A percentile compares a stretch with the other conserved stretches of the same genome.
phyloP scores from a whole-genome alignment of 2,888 invertebrate species.

The Vandiemenella viatica region DNA sequence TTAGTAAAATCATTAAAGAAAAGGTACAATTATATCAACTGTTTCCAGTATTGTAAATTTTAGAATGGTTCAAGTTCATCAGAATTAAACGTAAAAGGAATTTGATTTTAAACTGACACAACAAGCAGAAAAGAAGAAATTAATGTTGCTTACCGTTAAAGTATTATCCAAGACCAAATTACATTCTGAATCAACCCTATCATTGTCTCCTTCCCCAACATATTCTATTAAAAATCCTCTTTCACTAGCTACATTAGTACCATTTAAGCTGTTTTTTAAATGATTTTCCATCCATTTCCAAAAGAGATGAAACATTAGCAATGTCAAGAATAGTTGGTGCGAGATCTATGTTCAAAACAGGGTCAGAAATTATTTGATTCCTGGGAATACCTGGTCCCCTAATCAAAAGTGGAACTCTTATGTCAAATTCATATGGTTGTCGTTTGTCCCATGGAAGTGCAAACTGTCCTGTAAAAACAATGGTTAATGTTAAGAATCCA shows the following conservation, averaged over 20 bases:
- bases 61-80: too few relatives aligned
- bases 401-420: slow-evolving; percentile 66
- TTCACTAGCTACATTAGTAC: slow-evolving; percentile 21
- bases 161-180: slow-evolving; percentile 43
- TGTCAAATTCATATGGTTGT: slow-evolving; percentile 81
- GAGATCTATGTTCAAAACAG: slow-evolving; percentile 64
- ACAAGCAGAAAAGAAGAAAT: too few relatives aligned
- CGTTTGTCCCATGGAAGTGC: slow-evolving; percentile 77
- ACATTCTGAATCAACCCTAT: slow-evolving; percentile 43
- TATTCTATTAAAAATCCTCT: slow-evolving; percentile 64
- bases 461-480: slow-evolving; percentile 55
- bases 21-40: too few relatives aligned
- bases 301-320: slow-evolving; percentile 39
- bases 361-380: slow-evolving; percentile 33
- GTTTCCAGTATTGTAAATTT: too few relatives aligned
- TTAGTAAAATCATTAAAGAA: too few relatives aligned
- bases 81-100: too few relatives aligned
- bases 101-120: too few relatives aligned
- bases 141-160: slow-evolving; percentile 51
- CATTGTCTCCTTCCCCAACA: slow-evolving; percentile 53
- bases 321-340: slow-evolving; percentile 68
- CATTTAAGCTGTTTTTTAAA: slow-evolving; percentile 26
- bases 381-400: slow-evolving; percentile 52
- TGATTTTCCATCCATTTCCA: slow-evolving; percentile 47
- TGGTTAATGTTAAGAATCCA: background rate